Evolutionary conservation across 1,140 invertebrate genomes (phyloP), one percentile per base, ranked within the genome.

Genomic region (Proales similis): DNA sequence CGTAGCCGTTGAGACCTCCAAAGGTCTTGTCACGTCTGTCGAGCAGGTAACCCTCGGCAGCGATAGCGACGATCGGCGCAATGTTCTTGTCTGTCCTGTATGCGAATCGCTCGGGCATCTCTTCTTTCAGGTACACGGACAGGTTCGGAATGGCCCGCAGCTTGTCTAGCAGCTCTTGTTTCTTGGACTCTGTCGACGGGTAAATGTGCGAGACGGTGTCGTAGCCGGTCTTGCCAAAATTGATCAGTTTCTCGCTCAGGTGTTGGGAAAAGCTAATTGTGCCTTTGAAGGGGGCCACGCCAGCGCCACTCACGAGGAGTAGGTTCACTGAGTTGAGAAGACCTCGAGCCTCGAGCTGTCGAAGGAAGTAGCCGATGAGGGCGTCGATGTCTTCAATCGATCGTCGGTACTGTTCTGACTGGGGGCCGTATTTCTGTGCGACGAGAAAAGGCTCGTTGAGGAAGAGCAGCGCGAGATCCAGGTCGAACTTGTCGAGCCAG

Each of bases 31-130:
- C n/a, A n/a, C n/a, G n/a, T n/a, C n/a, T n/a, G n/a, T n/a, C n/a
- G n/a, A n/a, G n/a, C n/a, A n/a, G n/a, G 17, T 57, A 57, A 12
- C 51, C 51, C 30, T 57, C 51, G 19, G 39, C 51, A 26, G 51
- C 51, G 30, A 57, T 26, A 42, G 51, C 51, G 11, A 57, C 51
- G 14, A 57, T 57, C 3, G 51, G 51, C 27, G 51, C 51, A 42
- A 57, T 57, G 29, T 42, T 57, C 5, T 57, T 30, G 45, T 27
- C 45, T 17, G 27, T 57, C 45, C 32, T 36, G 45, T 19, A 84
- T 68, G 83, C 79, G 73, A 78, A 83, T 47, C 75, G 71, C 20
- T 79, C 68, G 19, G 79, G 78, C 51, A 81, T 76, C 14, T 82
- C 77, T 24, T 78, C 67, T 65, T 79, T 81, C 65, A 71, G 76